These are phyloP conservation scores for Salvelinus sp. DNA, from an alignment of 2,113 vertebrate genomes.

Conservation along the genomic window DNA sequence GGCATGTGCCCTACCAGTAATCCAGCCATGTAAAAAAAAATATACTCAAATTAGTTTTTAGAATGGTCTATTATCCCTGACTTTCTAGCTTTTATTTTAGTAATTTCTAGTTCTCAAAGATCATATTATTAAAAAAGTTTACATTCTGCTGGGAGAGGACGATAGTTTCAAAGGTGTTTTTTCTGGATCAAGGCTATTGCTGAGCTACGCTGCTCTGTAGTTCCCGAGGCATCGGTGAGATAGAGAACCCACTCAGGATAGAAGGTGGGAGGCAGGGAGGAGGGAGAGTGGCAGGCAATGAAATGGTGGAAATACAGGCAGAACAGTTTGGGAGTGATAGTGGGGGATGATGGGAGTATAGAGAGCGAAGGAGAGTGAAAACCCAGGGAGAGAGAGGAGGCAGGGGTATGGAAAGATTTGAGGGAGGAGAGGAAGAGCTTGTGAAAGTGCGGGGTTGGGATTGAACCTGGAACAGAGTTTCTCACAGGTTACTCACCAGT, in stretches of 20 bases:
- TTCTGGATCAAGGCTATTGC: too few species aligned
- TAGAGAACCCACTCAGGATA: slow-evolving; percentile 19
- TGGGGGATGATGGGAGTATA: slow-evolving; percentile 31
- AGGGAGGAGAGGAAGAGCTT: slow-evolving; percentile 24
- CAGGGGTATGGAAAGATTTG: not conserved
- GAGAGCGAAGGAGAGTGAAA: not conserved
- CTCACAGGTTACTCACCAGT: slow-evolving; percentile 47
- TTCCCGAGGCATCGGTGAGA: too few species aligned
- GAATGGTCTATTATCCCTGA: too few species aligned
- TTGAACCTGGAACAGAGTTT: slow-evolving; percentile 51
- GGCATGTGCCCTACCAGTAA: too few species aligned
- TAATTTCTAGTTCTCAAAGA: too few species aligned
- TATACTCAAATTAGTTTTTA: too few species aligned
- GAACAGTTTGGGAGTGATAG: slow-evolving; percentile 1
- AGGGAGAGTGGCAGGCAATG: slow-evolving; percentile 14
- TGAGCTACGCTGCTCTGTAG: too few species aligned
- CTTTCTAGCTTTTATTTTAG: too few species aligned
- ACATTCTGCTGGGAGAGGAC: too few species aligned
- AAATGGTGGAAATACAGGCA: not conserved
- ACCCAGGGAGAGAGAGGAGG: slow-evolving; percentile 22
- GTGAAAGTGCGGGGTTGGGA: slow-evolving; percentile 61
- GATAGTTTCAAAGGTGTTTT: too few species aligned
- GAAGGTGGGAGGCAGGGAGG: slow-evolving; percentile 37
- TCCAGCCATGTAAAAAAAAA: too few species aligned
- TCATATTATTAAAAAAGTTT: too few species aligned